A percentile compares a stretch with the other conserved stretches of the same genome.
Evolutionary conservation across 1,140 invertebrate species (phyloP).

Genomic region (Amphibalanus amphitrite): DNA sequence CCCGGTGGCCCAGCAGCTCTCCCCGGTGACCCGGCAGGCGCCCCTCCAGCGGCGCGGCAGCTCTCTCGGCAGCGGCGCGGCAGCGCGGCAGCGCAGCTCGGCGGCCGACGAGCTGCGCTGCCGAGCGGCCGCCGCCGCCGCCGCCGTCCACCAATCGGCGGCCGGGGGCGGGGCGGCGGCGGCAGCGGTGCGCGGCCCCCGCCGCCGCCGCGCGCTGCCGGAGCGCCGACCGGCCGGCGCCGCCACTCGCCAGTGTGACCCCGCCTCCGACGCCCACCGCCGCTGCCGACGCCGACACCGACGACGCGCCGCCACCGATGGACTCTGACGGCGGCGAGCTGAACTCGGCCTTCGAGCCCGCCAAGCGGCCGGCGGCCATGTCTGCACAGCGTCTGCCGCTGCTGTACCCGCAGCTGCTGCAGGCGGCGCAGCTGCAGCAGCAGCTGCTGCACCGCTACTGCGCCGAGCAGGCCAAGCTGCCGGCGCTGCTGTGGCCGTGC

Average conservation of each 20-base stretch:
- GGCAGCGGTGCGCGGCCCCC: too few relatives aligned
- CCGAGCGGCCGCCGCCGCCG: too few relatives aligned
- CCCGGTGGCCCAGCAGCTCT: too few relatives aligned
- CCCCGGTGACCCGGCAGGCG: too few relatives aligned
- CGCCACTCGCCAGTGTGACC: neutral
- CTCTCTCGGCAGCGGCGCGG: neutral
- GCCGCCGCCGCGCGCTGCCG: too few relatives aligned
- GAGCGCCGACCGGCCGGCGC: neutral
- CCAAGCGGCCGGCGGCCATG: neutral
- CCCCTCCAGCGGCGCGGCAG: too few relatives aligned
- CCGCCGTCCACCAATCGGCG: neutral
- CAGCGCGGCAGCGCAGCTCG: neutral
- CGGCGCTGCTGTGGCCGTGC: neutral
- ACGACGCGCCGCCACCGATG: too few relatives aligned
- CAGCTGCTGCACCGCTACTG: neutral
- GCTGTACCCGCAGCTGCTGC: constrained; percentile 3
- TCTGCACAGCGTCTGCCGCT: neutral
- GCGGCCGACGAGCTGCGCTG: too few relatives aligned
- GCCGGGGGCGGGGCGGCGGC: too few relatives aligned
- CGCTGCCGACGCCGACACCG: neutral
- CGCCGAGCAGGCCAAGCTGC: neutral
- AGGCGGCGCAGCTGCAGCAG: neutral
- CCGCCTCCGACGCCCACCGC: neutral
- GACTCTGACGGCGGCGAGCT: neutral
- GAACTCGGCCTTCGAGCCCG: neutral